A percentile compares a stretch with the other conserved stretches of the same genome.
Conservation (phyloP, 2,888 invertebrate genomes). For the Pachliopta kotzebuea region DNA sequence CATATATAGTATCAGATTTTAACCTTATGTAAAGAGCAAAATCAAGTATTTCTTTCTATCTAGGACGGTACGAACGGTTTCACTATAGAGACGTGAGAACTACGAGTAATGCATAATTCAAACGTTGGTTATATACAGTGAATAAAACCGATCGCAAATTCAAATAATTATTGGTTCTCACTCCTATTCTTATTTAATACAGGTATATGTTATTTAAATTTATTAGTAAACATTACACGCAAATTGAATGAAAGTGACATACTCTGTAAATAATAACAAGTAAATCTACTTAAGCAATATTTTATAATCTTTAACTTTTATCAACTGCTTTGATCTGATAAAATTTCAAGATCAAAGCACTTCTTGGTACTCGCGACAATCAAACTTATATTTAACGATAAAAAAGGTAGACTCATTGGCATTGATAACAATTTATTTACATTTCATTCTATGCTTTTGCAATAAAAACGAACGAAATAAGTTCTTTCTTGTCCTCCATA, state of each 20-base stretch:
- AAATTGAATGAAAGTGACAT: not conserved
- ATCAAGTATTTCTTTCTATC: too few relatives aligned
- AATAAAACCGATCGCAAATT: too few relatives aligned
- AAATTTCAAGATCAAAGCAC: constrained; percentile 50
- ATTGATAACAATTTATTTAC: constrained; percentile 23
- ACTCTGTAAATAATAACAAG: constrained; percentile 12
- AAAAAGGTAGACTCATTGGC: constrained; percentile 30
- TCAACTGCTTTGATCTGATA: constrained; percentile 33
- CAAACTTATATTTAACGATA: constrained; percentile 36
- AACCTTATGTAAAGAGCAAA: too few relatives aligned
- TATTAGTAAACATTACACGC: not conserved
- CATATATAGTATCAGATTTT: too few relatives aligned
- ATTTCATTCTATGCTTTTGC: not conserved
- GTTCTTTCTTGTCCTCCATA: too few relatives aligned
- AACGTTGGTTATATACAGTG: too few relatives aligned
- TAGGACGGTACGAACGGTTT: too few relatives aligned
- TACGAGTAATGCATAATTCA: too few relatives aligned
- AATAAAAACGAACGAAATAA: too few relatives aligned
- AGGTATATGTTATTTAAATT: not conserved
- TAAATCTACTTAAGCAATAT: constrained; percentile 24
- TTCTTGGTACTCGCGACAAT: constrained; percentile 45
- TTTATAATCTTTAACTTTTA: constrained; percentile 24
- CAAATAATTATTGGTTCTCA: too few relatives aligned
- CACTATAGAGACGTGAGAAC: too few relatives aligned
- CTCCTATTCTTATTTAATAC: not conserved